Percentiles rank a stretch among this genome's conserved stretches.
Conservation (phyloP, 1,140 invertebrate species). For the Pseudomyrmex gracilis region DNA sequence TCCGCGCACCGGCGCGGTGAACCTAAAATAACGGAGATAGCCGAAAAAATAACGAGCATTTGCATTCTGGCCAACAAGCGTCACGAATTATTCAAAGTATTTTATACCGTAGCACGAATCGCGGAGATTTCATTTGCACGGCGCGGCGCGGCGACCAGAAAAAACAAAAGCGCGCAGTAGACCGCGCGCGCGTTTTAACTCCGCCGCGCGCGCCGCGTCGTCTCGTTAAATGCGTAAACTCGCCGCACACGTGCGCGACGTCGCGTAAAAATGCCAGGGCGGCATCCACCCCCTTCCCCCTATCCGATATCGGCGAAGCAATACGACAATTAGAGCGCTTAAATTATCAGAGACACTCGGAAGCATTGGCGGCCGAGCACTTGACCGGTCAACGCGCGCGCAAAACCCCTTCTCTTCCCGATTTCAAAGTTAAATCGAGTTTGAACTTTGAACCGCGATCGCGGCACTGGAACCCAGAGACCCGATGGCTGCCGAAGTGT, state of each 20-base stretch:
- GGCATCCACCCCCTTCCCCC: background rate
- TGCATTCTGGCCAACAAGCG: slow-evolving; percentile 50
- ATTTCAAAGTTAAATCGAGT: slow-evolving; percentile 63
- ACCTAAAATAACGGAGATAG: slow-evolving; percentile 33
- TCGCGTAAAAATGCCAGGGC: slow-evolving; percentile 35
- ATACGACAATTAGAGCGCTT: slow-evolving; percentile 29
- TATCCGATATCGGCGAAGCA: background rate
- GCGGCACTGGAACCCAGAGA: slow-evolving; percentile 41
- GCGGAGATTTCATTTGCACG: slow-evolving; percentile 43
- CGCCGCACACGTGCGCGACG: slow-evolving; percentile 39
- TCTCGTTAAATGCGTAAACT: slow-evolving; percentile 43
- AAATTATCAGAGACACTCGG: slow-evolving; percentile 6
- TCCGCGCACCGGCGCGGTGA: background rate
- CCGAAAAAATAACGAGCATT: slow-evolving; percentile 32
- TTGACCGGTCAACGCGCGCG: slow-evolving; percentile 47
- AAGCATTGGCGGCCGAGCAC: slow-evolving; percentile 6
- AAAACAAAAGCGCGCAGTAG: background rate
- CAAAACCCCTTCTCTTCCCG: background rate
- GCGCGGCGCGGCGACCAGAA: background rate
- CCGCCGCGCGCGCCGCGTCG: background rate
- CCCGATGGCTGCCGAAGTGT: slow-evolving; percentile 39
- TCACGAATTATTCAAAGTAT: slow-evolving; percentile 59
- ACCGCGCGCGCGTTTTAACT: slow-evolving; percentile 22
- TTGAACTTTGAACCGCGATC: slow-evolving; percentile 61
- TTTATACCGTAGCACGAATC: slow-evolving; percentile 30